phyloP scores from a whole-genome alignment of 2,797 vertebrate genomes.

The Microtus obscurus region DNA sequence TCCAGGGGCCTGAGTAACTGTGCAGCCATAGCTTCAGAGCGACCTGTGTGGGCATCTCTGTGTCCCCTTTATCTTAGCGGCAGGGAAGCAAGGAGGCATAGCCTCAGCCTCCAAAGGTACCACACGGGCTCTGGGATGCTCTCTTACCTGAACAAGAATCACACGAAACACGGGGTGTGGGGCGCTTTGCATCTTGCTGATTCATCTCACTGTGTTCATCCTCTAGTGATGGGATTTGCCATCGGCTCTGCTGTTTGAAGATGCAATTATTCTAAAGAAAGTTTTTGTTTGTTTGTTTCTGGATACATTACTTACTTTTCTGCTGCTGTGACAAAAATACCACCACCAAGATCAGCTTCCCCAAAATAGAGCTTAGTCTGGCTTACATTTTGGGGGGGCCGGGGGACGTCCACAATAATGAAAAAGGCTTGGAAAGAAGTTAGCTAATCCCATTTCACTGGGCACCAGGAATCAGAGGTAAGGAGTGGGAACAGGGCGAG shows the following conservation, averaged over 20 bases:
- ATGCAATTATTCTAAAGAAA: too few relatives aligned
- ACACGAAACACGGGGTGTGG: too few relatives aligned
- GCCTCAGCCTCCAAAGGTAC: neutral
- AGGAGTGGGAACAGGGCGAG: neutral
- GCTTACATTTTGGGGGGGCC: neutral
- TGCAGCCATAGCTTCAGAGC: neutral
- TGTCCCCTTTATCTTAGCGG: too few relatives aligned
- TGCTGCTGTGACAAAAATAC: neutral
- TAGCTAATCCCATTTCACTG: neutral
- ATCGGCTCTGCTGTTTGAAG: neutral
- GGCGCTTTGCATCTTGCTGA: accelerated
- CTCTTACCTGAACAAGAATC: neutral
- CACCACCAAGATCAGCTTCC: neutral
- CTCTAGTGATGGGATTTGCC: neutral
- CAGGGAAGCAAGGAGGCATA: neutral
- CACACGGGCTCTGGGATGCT: neutral
- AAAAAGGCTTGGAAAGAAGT: neutral
- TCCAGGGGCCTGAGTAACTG: neutral
- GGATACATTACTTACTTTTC: neutral
- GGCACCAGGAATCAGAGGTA: neutral
- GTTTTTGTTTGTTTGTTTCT: neutral
- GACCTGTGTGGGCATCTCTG: neutral
- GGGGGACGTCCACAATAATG: neutral
- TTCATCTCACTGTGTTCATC: too few relatives aligned
- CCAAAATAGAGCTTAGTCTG: neutral